Evolutionary conservation across 2,888 invertebrate genomes (phyloP), one percentile per base, ranked within the genome.

Genomic region (Tachina lurida): DNA sequence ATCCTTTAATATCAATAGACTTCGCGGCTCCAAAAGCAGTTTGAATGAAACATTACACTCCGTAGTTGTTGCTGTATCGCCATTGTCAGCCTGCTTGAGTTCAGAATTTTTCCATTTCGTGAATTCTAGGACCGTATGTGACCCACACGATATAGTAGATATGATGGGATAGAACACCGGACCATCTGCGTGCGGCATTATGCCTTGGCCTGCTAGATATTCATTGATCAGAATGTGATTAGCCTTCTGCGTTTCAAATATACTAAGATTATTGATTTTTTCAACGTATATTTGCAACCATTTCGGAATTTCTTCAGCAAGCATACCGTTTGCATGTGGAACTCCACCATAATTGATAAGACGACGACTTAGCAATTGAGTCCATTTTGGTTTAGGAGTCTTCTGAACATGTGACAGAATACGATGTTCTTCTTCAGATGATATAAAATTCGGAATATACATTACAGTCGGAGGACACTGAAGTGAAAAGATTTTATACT

Each of bases 271-370:
- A 87, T 95, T 94, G 84, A 98, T 95, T 93, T 94, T 96, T 58
- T 96, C 94, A 31, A 97, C 93, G 90, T 96, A 96, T 17, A 90
- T 92, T 88, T 95, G 94, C 45, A 99, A 93, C 98, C 98, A 98
- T 91, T 93, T 89, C 1, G 99, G 99, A 88, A 99, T 95, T 87
- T 94, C 94, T 93, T 99, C 98, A 0, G 97, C 95, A 87, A 99
- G 95, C 97, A 99, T 98, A 81, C 98, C 98, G 90, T 97, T 98
- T 17, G 94, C 95, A 91, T 98, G 98, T 0, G 99, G 98, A 78
- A 98, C 94, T 0, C 99, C 99, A 39, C 99, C 99, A 95, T 99
- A 99, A 92, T 99, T 99, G 91, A 99, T 98, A n/a, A 99, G 94
- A 87, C 98, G 95, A 87, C 99, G 94, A 91, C 98, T 96, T 22